Percentiles rank a stretch among this genome's conserved stretches.
Conservation (phyloP, 2,888 invertebrate genomes). For the Dryobota labecula region DNA sequence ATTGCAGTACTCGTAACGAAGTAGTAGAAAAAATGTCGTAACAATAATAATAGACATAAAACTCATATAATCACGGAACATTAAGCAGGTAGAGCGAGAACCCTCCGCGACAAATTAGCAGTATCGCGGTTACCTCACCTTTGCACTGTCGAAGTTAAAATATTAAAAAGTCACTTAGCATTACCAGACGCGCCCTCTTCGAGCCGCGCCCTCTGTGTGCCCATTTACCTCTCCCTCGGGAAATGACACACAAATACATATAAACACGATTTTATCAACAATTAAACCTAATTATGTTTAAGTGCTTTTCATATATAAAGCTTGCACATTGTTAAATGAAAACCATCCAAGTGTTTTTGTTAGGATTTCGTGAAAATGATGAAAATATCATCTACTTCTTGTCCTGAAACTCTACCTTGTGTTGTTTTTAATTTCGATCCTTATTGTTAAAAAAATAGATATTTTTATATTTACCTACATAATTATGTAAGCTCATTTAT, state of each 20-base stretch:
- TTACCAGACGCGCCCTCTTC: conserved; percentile 52
- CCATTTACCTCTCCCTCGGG: conserved; percentile 60
- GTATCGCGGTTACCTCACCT: conserved; percentile 56
- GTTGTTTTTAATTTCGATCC: neutral
- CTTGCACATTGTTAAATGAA: conserved; percentile 2
- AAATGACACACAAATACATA: conserved; percentile 53
- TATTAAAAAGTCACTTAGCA: conserved; percentile 65
- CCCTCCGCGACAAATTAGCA: conserved; percentile 48
- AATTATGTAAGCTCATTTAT: neutral
- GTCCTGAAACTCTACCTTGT: neutral
- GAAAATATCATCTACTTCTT: neutral
- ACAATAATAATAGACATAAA: conserved; percentile 29
- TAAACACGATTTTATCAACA: conserved; percentile 50
- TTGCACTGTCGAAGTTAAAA: conserved; percentile 61
- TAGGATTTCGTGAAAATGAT: neutral
- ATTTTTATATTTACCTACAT: neutral
- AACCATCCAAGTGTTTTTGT: conserved; percentile 2
- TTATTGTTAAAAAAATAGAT: neutral
- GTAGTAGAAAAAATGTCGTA: conserved; percentile 23
- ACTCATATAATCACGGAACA: conserved; percentile 41
- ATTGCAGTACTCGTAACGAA: conserved; percentile 1
- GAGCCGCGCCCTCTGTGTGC: conserved; percentile 55
- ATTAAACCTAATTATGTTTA: conserved; percentile 43
- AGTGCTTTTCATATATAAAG: conserved; percentile 20
- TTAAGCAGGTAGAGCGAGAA: conserved; percentile 27